Base-by-base conservation (phyloP, 2,797 vertebrate genomes). In the Euphonia xanthogaster region DNA sequence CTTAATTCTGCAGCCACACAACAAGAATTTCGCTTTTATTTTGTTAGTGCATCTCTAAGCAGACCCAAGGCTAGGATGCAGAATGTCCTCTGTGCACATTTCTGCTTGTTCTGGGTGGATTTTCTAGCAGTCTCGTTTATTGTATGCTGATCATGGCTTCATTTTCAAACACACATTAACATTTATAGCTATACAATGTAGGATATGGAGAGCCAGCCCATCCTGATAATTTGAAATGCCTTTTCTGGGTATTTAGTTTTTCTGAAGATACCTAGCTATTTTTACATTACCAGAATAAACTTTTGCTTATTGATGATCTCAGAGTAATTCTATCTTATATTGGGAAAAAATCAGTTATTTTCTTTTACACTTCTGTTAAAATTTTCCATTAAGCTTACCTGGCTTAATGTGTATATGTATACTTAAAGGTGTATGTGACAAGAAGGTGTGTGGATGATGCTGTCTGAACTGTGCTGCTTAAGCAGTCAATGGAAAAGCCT, bases 221-320 rank as follows among this genome's bases (percentile, higher is more conserved):
- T 90, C 82, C 53, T 61, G 37, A 6, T 67, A 9, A 7, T 87
- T 68, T 88, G 55, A 92, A 90, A 90, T 91, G 70, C 60, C 53
- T 92, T 90, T 86, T 76, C 60, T 85, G 72, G 45, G 37, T 93
- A 68, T 61, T 94, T 88, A 51, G 66, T 65, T 93, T 93, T 80
- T 95, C 83, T 88, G 77, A 92, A 90, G 53, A 88, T 84, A 84
- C 24, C 48, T 91, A 62, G n/a, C 68, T 96, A 28, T 57, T 91
- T 94, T 91, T 92, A 60, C 60, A 86, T 89, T 75, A 65, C 44
- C 45, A 62, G 66, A 86, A 89, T 68, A 95, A 87, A 63, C 53
- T 45, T 72, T 75, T 83, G 39, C 68, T 83, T 97, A 70, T 96
- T 91, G 66, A 39, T 88, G 51, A 58, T 77, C 70, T 95, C 82